These are phyloP conservation scores for Sphenopsis melanotis DNA, from an alignment of 2,797 vertebrate species.

Conservation along the genomic window DNA sequence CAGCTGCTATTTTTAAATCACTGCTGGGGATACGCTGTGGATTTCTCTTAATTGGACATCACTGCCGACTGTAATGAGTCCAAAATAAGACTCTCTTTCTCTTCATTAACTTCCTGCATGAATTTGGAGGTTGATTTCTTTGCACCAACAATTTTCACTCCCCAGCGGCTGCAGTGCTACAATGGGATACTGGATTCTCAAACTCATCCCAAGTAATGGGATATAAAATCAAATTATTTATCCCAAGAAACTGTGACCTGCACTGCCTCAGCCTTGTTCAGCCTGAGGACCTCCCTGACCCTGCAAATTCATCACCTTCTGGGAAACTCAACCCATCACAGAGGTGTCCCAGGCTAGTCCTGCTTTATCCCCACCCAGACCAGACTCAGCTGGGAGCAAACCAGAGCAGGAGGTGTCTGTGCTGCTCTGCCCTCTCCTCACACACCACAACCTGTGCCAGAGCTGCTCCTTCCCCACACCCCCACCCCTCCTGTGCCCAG, in stretches of 20 bases:
- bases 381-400: not conserved
- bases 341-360: too few relatives aligned
- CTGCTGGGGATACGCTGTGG: not conserved
- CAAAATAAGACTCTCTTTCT: conserved; percentile 18
- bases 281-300: not conserved
- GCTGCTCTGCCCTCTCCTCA: not conserved
- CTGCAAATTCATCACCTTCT: not conserved
- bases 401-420: not conserved
- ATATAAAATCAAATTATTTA: conserved; percentile 50
- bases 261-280: not conserved
- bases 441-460: not conserved
- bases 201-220: conserved; percentile 18
- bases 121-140: conserved; percentile 54
- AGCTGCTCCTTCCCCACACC: not conserved
- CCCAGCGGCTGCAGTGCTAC: not conserved
- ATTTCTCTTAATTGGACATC: conserved; percentile 48
- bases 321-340: rapidly evolving
- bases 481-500: not conserved
- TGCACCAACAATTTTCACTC: conserved; percentile 26
- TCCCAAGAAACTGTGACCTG: not conserved
- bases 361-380: not conserved
- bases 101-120: conserved; percentile 25
- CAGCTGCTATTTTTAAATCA: conserved; percentile 31
- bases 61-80: conserved; percentile 11
- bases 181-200: conserved; percentile 39